Conservation (phyloP, 2,797 vertebrate species). For the Darevskia mixta region DNA sequence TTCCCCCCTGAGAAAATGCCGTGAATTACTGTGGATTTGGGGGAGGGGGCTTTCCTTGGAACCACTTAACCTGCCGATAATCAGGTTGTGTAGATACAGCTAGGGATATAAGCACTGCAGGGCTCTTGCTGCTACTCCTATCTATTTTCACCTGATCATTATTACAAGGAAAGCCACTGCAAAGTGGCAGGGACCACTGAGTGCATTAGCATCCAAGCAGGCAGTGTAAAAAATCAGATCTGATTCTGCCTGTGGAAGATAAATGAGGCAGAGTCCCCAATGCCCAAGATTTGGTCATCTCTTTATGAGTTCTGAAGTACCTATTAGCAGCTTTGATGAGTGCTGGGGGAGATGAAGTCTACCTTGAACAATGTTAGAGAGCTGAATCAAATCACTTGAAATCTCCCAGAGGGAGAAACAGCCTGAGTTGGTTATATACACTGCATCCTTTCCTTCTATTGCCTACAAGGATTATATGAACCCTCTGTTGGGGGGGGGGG, state of each 20-base stretch:
- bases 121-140: constrained; percentile 37
- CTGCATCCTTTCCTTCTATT: constrained; percentile 56
- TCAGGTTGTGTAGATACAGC: constrained; percentile 27
- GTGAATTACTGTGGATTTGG: not conserved
- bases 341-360: constrained; percentile 84
- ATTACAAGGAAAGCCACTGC: constrained; percentile 60
- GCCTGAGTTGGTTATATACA: constrained; percentile 74
- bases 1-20: not conserved
- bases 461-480: constrained; percentile 78
- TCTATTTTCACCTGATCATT: constrained; percentile 58
- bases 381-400: constrained; percentile 82
- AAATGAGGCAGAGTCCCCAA: constrained; percentile 81
- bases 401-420: constrained; percentile 80
- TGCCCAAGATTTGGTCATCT: constrained; percentile 83
- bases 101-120: constrained; percentile 44
- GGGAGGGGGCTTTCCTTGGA: not conserved
- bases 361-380: constrained; percentile 83
- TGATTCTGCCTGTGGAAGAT: constrained; percentile 82
- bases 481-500: constrained; percentile 28
- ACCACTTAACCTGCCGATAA: not conserved
- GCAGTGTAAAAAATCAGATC: constrained; percentile 82
- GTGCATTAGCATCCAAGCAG: constrained; percentile 71
- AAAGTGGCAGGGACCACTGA: constrained; percentile 63
- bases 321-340: constrained; percentile 86
- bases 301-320: constrained; percentile 86